Base-by-base conservation (phyloP, 2,888 invertebrate genomes). In the Meloe dianella region DNA sequence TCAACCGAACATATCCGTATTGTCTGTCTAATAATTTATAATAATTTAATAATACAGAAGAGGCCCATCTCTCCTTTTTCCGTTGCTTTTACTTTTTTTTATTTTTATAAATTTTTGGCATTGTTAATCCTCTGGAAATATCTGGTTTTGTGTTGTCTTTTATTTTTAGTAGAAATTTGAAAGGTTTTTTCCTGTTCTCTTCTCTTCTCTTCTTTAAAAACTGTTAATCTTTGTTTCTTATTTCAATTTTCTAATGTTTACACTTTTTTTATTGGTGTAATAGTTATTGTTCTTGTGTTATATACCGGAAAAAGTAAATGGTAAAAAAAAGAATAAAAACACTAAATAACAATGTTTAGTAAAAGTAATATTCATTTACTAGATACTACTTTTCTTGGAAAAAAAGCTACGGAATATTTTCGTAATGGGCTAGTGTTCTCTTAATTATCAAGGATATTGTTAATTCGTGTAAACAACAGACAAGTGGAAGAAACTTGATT, bases 391-490 rank as follows among this genome's bases (percentile, higher is more conserved):
- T 35, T 35, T 35, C 12, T 41, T 6, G 4, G 10, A 12, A 17
- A 41, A 41, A n/a, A n/a, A 41, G 38, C 6, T 17, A 17, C 10
- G 41, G 41, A 41, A 41, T 41, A 17, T 41, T 41, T 41, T 41
- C n/a, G 41, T 41, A 41, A 41, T 41, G 17, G 41, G 8, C 41
- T 41, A 8, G 7, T 41, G 17, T 41, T 41, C n/a, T n/a, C 3
- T 41, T 41, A 41, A 41, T 41, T 41, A 41, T 41, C 41, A 41
- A 41, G 41, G 41, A n/a, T 41, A 41, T 41, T n/a, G 17, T 41
- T 17, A 41, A 1, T 41, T 8, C 41, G 41, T 3, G 6, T 41
- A 41, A 41, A 41, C 41, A 41, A 41, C 35, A 35, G 14, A 35
- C n/a, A 41, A 7, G 7, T 17, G 17, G 41, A 8, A 17, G 41